Evolutionary conservation across 2,113 vertebrate genomes (phyloP).

Genomic region (Charina bottae): DNA sequence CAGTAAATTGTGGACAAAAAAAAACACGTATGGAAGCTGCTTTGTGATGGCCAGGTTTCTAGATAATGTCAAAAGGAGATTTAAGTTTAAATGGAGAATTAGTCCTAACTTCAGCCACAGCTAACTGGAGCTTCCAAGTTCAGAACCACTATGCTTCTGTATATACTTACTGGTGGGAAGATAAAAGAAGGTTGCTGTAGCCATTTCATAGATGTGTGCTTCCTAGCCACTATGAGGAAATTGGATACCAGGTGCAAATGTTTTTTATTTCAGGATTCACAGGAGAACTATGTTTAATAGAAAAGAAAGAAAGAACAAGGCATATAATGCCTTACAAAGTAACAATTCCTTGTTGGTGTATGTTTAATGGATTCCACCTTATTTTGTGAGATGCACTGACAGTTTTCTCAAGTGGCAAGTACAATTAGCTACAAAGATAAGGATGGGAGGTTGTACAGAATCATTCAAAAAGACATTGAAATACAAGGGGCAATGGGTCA

Average conservation of each 20-base stretch:
- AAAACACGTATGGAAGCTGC: not conserved
- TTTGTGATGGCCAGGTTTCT: not conserved
- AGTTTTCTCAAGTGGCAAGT: constrained; percentile 13
- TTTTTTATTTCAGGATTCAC: not conserved
- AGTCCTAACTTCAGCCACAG: not conserved
- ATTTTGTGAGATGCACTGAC: not conserved
- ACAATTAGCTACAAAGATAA: constrained; percentile 30
- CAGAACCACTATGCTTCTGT: not conserved
- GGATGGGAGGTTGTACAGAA: not conserved
- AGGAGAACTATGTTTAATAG: not conserved
- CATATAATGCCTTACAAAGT: not conserved
- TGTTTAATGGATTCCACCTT: not conserved
- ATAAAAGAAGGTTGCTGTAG: not conserved
- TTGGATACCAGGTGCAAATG: too few species aligned
- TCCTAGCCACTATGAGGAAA: not conserved
- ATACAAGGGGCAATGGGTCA: not conserved
- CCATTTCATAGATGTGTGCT: not conserved
- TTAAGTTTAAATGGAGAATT: not conserved
- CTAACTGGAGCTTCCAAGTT: not conserved
- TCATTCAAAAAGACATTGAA: not conserved
- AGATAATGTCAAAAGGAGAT: not conserved
- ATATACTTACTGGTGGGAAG: not conserved
- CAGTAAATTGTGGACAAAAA: not conserved
- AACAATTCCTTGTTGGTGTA: not conserved
- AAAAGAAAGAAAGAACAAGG: not conserved